phyloP scores from a whole-genome alignment of 2,888 invertebrate genomes.

The Stenotaenia linearis region DNA sequence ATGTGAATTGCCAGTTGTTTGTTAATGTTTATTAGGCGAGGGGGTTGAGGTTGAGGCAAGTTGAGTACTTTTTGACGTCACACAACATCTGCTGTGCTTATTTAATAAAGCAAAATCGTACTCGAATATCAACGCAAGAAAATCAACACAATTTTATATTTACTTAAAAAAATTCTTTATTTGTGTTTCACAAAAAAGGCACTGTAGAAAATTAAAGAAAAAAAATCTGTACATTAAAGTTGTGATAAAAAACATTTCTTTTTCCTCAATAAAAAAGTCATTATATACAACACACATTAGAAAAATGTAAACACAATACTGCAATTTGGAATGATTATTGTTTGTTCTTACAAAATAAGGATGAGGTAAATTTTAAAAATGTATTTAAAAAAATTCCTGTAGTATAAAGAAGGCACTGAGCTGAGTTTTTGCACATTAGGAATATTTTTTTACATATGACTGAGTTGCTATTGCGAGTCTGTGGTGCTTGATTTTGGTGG shows the following conservation, averaged over 20 bases:
- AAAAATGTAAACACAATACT: not conserved
- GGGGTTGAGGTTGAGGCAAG: too few species aligned
- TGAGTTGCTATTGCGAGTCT: slow-evolving; percentile 4
- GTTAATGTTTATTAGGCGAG: not conserved
- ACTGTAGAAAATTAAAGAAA: not conserved
- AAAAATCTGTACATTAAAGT: not conserved
- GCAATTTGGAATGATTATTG: not conserved
- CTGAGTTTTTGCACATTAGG: not conserved
- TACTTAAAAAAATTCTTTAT: not conserved
- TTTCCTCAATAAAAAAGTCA: not conserved
- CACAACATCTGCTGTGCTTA: not conserved
- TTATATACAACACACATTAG: not conserved
- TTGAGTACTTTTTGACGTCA: not conserved
- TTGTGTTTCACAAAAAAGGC: not conserved
- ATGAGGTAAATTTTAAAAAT: not conserved
- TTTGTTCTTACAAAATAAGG: not conserved
- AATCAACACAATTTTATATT: not conserved
- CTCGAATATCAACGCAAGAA: not conserved
- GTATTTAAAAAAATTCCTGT: not conserved
- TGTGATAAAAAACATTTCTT: not conserved
- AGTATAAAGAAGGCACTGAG: not conserved
- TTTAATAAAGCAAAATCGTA: not conserved
- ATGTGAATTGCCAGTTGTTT: not conserved
- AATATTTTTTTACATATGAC: slow-evolving; percentile 4
- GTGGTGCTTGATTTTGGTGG: slow-evolving; percentile 3